Percentiles rank a stretch among this genome's conserved stretches.
Evolutionary conservation across 2,888 invertebrate genomes (phyloP).

Genomic region (Opisthograptis luteolata): DNA sequence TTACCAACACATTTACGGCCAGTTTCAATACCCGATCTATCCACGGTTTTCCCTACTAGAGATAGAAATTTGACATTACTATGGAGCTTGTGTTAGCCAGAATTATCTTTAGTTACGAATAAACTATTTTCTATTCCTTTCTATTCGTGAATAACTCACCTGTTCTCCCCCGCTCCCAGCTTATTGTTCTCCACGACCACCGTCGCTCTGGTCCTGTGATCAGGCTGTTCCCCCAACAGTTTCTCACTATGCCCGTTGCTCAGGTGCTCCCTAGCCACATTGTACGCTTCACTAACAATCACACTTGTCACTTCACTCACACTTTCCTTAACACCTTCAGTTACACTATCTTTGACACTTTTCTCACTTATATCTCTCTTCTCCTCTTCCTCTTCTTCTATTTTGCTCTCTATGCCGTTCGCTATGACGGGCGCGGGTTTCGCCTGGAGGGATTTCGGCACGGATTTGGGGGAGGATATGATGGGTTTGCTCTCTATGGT

Average conservation of each 20-base stretch:
- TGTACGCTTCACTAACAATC: conserved; percentile 75
- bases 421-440: conserved; percentile 77
- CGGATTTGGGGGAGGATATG: conserved; percentile 76
- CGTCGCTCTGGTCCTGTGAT: conserved; percentile 85
- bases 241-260: conserved; percentile 90
- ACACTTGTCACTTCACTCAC: conserved; percentile 68
- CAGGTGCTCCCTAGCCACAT: conserved; percentile 73
- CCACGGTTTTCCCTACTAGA: too few relatives aligned
- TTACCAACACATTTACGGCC: too few relatives aligned
- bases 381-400: conserved; percentile 59
- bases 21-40: too few relatives aligned
- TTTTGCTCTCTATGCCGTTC: conserved; percentile 68
- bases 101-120: too few relatives aligned
- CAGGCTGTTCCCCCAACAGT: conserved; percentile 86
- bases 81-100: too few relatives aligned
- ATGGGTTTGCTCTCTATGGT: conserved; percentile 77
- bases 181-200: conserved; percentile 86
- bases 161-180: conserved; percentile 82
- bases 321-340: conserved; percentile 50
- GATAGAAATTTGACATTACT: too few relatives aligned
- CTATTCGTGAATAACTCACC: conserved; percentile 73
- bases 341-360: conserved; percentile 49
- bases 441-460: conserved; percentile 74
- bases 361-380: conserved; percentile 75
- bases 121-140: too few relatives aligned